Evolutionary conservation across 1,140 invertebrate genomes (phyloP).

Genomic region (Drosophila nannoptera): DNA sequence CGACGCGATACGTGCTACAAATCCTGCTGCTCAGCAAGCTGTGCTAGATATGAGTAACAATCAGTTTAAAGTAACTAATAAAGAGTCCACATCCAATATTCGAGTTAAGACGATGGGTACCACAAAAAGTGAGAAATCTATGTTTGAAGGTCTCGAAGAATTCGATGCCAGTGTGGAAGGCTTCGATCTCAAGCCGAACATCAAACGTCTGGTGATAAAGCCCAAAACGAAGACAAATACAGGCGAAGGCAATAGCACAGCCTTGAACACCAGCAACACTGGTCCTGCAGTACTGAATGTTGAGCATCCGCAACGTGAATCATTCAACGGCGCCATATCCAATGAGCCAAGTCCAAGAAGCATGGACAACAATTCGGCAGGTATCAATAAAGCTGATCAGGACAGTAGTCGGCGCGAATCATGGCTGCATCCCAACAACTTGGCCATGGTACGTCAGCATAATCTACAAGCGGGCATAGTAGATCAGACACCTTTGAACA

Average conservation of each 20-base stretch:
- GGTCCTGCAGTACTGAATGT: not conserved
- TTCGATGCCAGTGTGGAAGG: conserved; percentile 84
- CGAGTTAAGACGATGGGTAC: conserved; percentile 82
- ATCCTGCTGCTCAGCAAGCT: conserved; percentile 84
- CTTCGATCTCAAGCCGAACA: conserved; percentile 83
- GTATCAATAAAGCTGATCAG: conserved; percentile 9
- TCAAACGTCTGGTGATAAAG: conserved; percentile 83
- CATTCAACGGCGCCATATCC: conserved; percentile 51
- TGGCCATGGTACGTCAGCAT: conserved; percentile 71
- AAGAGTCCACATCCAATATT: conserved; percentile 81
- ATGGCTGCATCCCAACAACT: conserved; percentile 76
- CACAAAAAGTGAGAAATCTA: conserved; percentile 82
- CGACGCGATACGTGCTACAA: conserved; percentile 87
- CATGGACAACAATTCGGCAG: not conserved
- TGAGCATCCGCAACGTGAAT: conserved; percentile 44
- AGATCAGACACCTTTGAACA: conserved; percentile 63
- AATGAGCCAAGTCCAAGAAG: conserved; percentile 24
- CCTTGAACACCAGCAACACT: conserved; percentile 10
- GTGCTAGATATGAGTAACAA: conserved; percentile 80
- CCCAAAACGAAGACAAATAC: conserved; percentile 53
- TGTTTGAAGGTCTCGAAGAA: conserved; percentile 86
- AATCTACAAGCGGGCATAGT: conserved; percentile 63
- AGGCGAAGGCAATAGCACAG: not conserved
- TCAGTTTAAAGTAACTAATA: conserved; percentile 83
- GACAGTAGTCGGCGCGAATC: conserved; percentile 69